Evolutionary conservation across 1,140 invertebrate genomes (phyloP), one percentile per base, ranked within the genome.

Genomic region (Leptinotarsa defecta): DNA sequence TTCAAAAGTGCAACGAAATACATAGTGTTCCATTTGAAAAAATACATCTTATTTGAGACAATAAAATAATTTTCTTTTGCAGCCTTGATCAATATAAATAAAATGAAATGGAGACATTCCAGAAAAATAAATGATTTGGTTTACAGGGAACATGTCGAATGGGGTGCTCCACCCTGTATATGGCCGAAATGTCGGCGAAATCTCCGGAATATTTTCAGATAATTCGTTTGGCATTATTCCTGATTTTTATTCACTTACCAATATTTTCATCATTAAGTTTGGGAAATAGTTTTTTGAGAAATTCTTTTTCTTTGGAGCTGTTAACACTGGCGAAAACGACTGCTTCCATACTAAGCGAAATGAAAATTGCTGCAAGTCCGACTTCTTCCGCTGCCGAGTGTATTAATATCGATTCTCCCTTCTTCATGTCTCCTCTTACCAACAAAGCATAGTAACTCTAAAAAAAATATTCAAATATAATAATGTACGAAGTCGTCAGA

Each of bases 381-480:
- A 98, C 96, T 80, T 96, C 97, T 77, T 97, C 97, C 79, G 94
- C 93, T 76, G 97, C 97, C 74, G 97, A 95, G 84, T 99, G 97
- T 79, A 99, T 95, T 1, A 99, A 89, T 43, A 99, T 89, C 48
- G 89, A 90, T 80, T 98, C 95, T 3, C 96, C 96, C 73, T 89
- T 87, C 80, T 89, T 5, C 48, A 76, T 62, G 15, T 70, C 27
- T 24, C 27, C 74, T 67, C 63, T 73, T 15, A 65, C 20, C 17
- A 76, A 11, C 43, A 76, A n/a, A 19, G 24, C 69, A 72, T 76
- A 76, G 20, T 76, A 76, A 43, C 69, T 65, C 74, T 76, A 6
- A 24, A 67, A 62, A 17, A 63, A 19, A 19, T 3, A 43, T 43
- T 43, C 34, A 8, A 43, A 63, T 4, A 19, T 0, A 17, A 63